These are phyloP conservation scores for Stictocephala bisonia DNA, from an alignment of 2,888 invertebrate genomes.

Conservation along the genomic window DNA sequence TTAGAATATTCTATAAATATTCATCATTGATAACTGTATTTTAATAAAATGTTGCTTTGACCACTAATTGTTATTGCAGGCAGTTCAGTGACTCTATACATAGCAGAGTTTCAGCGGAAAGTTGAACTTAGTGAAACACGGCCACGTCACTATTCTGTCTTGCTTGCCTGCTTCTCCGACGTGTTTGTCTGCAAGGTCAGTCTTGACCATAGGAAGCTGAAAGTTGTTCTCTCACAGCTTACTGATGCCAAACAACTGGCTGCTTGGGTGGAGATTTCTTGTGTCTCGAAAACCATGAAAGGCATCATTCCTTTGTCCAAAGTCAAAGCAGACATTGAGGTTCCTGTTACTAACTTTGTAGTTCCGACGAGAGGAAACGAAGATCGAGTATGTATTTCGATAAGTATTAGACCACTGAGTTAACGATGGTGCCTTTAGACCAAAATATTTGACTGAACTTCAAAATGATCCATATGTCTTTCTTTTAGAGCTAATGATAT, in stretches of 20 bases:
- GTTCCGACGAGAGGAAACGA: neutral
- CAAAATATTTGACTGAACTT: too few relatives aligned
- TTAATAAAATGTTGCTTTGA: too few relatives aligned
- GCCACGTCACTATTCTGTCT: conserved; percentile 17
- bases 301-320: conserved; percentile 19
- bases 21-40: too few relatives aligned
- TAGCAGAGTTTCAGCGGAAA: conserved; percentile 28
- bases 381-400: conserved; percentile 13
- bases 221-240: conserved; percentile 1
- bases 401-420: conserved; percentile 15
- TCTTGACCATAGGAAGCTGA: conserved; percentile 14
- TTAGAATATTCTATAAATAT: too few relatives aligned
- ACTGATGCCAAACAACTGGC: neutral
- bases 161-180: conserved; percentile 11
- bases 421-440: too few relatives aligned
- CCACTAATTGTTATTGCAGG: too few relatives aligned
- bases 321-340: conserved; percentile 22
- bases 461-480: too few relatives aligned
- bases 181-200: conserved; percentile 16
- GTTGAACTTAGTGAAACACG: neutral
- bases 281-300: neutral
- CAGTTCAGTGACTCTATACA: conserved; percentile 8
- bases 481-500: too few relatives aligned
- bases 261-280: conserved; percentile 22
- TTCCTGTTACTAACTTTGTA: conserved; percentile 1